Base-by-base conservation (phyloP, 1,140 invertebrate species). In the Lanistes nyassanus region DNA sequence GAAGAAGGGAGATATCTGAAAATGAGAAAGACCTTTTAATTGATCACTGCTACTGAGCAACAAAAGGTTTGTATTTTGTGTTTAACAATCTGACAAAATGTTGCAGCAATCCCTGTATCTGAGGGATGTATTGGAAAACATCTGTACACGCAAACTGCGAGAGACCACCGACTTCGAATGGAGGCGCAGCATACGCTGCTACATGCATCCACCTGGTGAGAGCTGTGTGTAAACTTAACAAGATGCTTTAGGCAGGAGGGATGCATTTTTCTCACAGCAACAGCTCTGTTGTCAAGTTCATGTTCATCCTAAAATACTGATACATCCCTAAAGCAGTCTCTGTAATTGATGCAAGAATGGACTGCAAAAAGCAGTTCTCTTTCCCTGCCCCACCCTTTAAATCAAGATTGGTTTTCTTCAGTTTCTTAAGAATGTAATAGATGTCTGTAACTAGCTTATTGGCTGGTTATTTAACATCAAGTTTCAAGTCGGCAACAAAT, bases 81-180 rank as follows among this genome's bases (percentile, higher is more conserved):
- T 47, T 16, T 47, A 47, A 47, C 19, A 47, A 47, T 47, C 9
- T 47, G 5, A 29, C 23, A n/a, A n/a, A n/a, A 70, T 75, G 64
- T 85, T 83, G 7, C 78, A 89, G 88, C 82, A 86, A 83, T 88
- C 84, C 29, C 79, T 84, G 47, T 89, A 86, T 72, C 75, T 89
- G 69, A 75, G 87, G 75, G 89, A 90, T 76, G 79, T 83, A 7
- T 67, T 89, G 60, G 88, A 90, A 58, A 84, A 81, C 55, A 79
- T 90, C 74, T 85, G 81, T 36, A 84, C 76, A 23, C 85, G 86
- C 76, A 89, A 88, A 75, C 77, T 90, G 37, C 78, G 86, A 69
- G 87, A 89, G 64, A 55, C 79, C 2, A 88, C 86, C 42, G 88
- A 89, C 78, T 89, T 89, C 87, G 88, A 89, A 69, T 89, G 87